Percentiles rank a stretch among this genome's conserved stretches.
phyloP scores from a whole-genome alignment of 2,797 vertebrate species.

The Tenualosa thibaudeaui region DNA sequence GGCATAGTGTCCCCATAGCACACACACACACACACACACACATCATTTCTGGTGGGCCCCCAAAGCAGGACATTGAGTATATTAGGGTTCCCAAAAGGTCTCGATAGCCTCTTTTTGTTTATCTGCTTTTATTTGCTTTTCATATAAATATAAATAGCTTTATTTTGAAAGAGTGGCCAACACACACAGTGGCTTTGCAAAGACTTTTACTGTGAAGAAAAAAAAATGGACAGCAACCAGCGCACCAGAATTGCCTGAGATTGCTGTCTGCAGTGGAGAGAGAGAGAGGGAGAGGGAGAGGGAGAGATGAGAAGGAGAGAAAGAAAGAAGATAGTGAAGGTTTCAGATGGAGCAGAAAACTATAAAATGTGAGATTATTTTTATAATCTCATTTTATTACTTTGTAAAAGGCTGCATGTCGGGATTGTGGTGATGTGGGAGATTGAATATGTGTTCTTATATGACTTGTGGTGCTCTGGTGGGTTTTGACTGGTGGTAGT shows the following conservation, averaged over 20 bases:
- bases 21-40: constrained; percentile 30
- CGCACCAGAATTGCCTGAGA: background rate
- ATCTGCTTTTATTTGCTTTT: background rate
- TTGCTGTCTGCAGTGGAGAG: background rate
- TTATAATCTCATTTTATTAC: background rate
- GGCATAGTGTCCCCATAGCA: background rate
- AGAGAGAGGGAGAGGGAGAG: background rate
- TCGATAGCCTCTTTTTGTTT: background rate
- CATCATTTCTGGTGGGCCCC: background rate
- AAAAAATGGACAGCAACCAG: background rate
- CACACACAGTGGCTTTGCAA: background rate
- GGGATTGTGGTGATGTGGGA: background rate
- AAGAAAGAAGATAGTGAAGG: background rate
- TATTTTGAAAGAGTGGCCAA: background rate
- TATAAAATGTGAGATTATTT: background rate
- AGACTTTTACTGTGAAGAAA: background rate
- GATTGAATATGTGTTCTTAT: constrained; percentile 4
- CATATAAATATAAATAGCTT: background rate
- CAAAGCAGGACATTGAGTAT: background rate
- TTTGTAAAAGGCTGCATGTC: background rate
- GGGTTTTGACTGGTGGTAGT: background rate
- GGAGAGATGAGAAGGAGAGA: background rate
- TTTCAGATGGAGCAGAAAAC: background rate
- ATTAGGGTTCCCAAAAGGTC: background rate
- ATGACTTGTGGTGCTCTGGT: background rate